Evolutionary conservation across 2,797 vertebrate genomes (phyloP).

Genomic region (Pseudomugil tenellus): DNA sequence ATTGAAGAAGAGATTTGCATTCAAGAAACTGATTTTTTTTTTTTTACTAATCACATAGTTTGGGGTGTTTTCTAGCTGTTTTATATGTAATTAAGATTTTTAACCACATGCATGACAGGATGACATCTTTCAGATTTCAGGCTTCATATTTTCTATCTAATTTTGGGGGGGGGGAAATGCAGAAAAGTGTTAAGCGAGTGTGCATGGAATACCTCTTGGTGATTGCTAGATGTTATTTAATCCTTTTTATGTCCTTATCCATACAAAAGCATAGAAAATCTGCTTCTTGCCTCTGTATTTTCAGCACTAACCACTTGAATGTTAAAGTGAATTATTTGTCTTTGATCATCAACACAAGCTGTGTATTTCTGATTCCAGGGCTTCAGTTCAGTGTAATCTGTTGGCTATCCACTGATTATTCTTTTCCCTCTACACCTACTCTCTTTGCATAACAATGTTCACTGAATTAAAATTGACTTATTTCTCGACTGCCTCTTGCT

Average conservation of each 20-base stretch:
- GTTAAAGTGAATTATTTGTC: slow-evolving; percentile 28
- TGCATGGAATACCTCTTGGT: neutral
- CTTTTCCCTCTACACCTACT: slow-evolving; percentile 38
- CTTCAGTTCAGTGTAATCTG: slow-evolving; percentile 58
- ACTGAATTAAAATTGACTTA: slow-evolving; percentile 49
- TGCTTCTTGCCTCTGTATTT: slow-evolving; percentile 38
- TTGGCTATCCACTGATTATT: slow-evolving; percentile 50
- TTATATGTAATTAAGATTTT: slow-evolving; percentile 32
- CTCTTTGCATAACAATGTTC: slow-evolving; percentile 53
- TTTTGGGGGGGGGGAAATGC: neutral
- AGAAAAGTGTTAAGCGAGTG: neutral
- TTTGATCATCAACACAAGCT: slow-evolving; percentile 33
- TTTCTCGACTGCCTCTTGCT: slow-evolving; percentile 56
- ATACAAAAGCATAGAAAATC: slow-evolving; percentile 65
- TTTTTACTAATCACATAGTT: slow-evolving; percentile 69
- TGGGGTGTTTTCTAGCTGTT: slow-evolving; percentile 35
- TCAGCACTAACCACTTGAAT: slow-evolving; percentile 56
- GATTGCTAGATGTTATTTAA: slow-evolving; percentile 5
- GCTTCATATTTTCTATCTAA: slow-evolving; percentile 68
- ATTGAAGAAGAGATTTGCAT: slow-evolving; percentile 54
- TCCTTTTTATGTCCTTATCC: neutral
- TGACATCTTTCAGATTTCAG: slow-evolving; percentile 31
- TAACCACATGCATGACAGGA: slow-evolving; percentile 62
- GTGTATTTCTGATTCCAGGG: slow-evolving; percentile 64
- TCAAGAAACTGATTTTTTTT: slow-evolving; percentile 19